Evolutionary conservation across 2,888 invertebrate genomes (phyloP), one percentile per base, ranked within the genome.

Genomic region (Orchestes rusci): DNA sequence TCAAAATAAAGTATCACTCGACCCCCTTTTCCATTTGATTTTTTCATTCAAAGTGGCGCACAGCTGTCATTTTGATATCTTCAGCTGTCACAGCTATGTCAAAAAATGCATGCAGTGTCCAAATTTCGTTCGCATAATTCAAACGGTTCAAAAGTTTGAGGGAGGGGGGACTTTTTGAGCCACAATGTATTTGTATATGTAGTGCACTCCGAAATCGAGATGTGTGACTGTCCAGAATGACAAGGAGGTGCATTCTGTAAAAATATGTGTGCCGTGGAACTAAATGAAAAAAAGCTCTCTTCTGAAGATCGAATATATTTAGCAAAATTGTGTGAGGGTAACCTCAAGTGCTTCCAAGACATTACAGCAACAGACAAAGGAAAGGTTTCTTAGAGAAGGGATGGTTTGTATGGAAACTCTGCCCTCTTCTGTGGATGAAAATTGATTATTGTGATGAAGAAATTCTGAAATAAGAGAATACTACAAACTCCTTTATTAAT

Each of bases 381-480:
- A 23, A 23, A 7, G 10, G 23, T 23, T 23, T 23, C 23, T 23
- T 23, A 5, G 10, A 23, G 23, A 23, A 23, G 23, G 23, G 10
- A 23, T 23, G 23, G 10, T 23, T 23, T 23, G 7, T 23, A 23
- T 10, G 23, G 23, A 23, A 23, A 23, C 10, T 23, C 23, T 7
- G 23, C 10, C 23, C 7, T 23, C 23, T 23, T 23, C 23, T 23
- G 23, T 23, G 7, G 23, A 23, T 23, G 23, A 23, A 23, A 23
- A 23, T 10, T n/a, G n/a, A n/a, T n/a, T n/a, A n/a, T n/a, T 23
- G 23, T 40, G 33, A 40, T 16, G 40, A 39, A 16, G 31, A 39
- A 39, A 36, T 39, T 36, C 16, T 33, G 33, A 39, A 39, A 39
- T 39, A 32, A 35, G 40, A 39, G 40, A 32, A 39, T 18, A 39